A percentile compares a stretch with the other conserved stretches of the same genome.
Evolutionary conservation across 2,113 vertebrate species (phyloP).

Genomic region (Entomyzon cyanotis): DNA sequence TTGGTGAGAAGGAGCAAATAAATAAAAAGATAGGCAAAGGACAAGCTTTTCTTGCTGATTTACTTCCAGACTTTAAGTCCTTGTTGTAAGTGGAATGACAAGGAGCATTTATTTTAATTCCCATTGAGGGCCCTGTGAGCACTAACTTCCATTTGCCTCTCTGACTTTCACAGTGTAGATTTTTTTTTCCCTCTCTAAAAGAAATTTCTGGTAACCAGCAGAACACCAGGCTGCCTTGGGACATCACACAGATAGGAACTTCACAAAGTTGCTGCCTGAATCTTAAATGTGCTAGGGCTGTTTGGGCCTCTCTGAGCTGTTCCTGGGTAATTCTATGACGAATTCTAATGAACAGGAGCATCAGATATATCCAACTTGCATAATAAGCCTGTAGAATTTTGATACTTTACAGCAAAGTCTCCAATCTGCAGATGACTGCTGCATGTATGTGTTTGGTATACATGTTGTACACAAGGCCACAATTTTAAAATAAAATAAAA

Average conservation of each 20-base stretch:
- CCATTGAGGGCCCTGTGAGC: background rate
- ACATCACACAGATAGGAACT: background rate
- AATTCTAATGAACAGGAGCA: background rate
- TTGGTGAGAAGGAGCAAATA: background rate
- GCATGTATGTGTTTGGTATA: background rate
- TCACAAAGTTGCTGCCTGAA: background rate
- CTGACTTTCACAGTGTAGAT: background rate
- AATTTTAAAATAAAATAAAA: background rate
- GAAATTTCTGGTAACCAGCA: conserved; percentile 5
- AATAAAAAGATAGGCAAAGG: background rate
- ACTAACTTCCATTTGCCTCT: background rate
- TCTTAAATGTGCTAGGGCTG: background rate
- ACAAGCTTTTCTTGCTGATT: background rate
- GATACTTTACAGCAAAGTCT: background rate
- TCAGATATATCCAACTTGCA: background rate
- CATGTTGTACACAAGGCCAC: background rate
- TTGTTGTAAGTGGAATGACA: background rate
- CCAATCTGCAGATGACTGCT: background rate
- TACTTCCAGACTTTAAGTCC: background rate
- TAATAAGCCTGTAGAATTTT: background rate
- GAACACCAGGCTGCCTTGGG: background rate
- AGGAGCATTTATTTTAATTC: conserved; percentile 12
- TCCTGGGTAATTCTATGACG: background rate
- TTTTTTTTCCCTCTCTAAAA: background rate
- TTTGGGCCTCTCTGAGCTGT: background rate